A percentile compares a stretch with the other conserved stretches of the same genome.
Evolutionary conservation across 2,888 invertebrate genomes (phyloP).

Genomic region (Listrodromus nycthemerus): DNA sequence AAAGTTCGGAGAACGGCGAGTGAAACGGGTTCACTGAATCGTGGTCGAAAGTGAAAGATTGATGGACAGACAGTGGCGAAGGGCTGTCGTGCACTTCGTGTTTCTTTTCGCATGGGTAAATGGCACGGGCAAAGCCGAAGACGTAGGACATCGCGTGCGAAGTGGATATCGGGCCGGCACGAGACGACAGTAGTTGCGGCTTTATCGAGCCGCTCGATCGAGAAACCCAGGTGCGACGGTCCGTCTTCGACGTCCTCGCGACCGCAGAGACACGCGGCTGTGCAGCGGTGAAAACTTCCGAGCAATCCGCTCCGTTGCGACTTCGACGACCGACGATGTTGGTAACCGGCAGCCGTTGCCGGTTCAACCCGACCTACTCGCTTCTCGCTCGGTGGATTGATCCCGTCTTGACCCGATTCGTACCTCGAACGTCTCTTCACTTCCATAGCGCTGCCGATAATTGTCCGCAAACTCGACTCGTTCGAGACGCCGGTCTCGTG

Average conservation of each 20-base stretch:
- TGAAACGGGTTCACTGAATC: background rate
- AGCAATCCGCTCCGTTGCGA: slow-evolving; percentile 13
- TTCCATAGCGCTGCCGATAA: slow-evolving; percentile 11
- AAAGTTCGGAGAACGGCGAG: background rate
- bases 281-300: slow-evolving; percentile 3
- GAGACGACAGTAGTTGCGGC: slow-evolving; percentile 17
- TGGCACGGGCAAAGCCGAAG: background rate
- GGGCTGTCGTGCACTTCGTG: background rate
- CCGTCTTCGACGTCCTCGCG: background rate
- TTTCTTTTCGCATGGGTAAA: slow-evolving; percentile 1
- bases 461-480: background rate
- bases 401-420: slow-evolving; percentile 33
- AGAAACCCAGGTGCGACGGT: slow-evolving; percentile 14
- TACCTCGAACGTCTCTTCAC: background rate
- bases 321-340: background rate
- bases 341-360: background rate
- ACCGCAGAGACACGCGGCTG: background rate
- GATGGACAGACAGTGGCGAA: background rate
- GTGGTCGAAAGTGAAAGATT: background rate
- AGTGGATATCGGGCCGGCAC: slow-evolving; percentile 18
- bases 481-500: background rate
- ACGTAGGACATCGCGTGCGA: slow-evolving; percentile 24
- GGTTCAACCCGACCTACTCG: slow-evolving; percentile 21
- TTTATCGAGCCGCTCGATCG: slow-evolving; percentile 30
- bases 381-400: slow-evolving; percentile 18